A percentile compares a stretch with the other conserved stretches of the same genome.
Conservation (phyloP, 2,888 invertebrate genomes). For the Octodonta nipae region DNA sequence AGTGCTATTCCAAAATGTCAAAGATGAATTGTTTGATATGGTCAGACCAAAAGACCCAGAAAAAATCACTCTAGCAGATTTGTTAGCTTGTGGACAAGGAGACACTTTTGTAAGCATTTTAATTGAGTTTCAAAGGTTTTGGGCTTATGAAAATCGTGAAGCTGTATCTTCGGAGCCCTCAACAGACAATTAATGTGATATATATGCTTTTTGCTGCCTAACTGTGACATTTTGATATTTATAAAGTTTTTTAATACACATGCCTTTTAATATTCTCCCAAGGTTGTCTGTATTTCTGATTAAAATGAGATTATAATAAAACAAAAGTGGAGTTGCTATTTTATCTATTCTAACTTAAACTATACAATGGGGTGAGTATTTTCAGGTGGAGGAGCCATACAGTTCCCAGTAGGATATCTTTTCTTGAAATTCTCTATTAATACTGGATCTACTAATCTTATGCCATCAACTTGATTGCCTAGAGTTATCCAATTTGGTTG, state of each 20-base stretch:
- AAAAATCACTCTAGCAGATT: constrained; percentile 74
- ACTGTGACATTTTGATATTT: too few species aligned
- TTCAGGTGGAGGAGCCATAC: constrained; percentile 39
- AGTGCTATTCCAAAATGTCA: constrained; percentile 84
- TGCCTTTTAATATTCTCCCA: too few species aligned
- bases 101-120: constrained; percentile 88
- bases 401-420: constrained; percentile 82
- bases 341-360: too few species aligned
- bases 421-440: constrained; percentile 79
- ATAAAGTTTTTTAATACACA: too few species aligned
- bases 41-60: constrained; percentile 75
- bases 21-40: constrained; percentile 97
- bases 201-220: too few species aligned
- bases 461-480: constrained; percentile 94
- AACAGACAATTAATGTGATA: too few species aligned
- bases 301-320: too few species aligned
- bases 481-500: constrained; percentile 97
- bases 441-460: constrained; percentile 81
- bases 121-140: constrained; percentile 90
- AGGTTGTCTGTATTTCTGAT: too few species aligned
- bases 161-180: constrained; percentile 51
- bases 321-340: too few species aligned
- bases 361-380: constrained; percentile 21
- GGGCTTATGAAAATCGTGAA: constrained; percentile 92
- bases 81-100: constrained; percentile 77